A percentile compares a stretch with the other conserved stretches of the same genome.
Evolutionary conservation across 2,888 invertebrate species (phyloP).

Genomic region (Stratiomys singularior): DNA sequence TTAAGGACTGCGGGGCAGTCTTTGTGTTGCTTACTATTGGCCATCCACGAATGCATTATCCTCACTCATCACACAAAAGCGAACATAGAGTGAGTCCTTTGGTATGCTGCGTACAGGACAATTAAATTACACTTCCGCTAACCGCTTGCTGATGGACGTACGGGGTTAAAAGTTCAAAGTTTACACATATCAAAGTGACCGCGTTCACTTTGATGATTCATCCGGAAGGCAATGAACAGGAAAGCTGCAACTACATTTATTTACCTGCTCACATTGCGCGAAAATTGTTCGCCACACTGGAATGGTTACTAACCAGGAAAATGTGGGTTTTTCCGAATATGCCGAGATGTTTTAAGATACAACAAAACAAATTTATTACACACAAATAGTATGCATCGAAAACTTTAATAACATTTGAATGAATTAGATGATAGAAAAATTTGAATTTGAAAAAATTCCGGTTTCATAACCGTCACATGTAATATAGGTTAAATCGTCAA

Average conservation of each 20-base stretch:
- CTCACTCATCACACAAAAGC: not conserved
- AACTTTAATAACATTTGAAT: no score
- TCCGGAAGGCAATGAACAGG: not conserved
- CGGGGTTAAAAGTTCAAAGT: not conserved
- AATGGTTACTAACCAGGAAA: no score
- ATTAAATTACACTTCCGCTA: not conserved
- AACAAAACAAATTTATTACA: no score
- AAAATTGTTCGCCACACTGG: constrained; percentile 12
- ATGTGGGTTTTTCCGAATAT: constrained; percentile 8
- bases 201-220: constrained; percentile 18
- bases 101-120: not conserved
- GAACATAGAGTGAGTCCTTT: not conserved
- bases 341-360: no score
- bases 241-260: not conserved
- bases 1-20: not conserved
- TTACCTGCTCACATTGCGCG: constrained; percentile 10
- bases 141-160: not conserved
- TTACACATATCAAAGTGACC: constrained; percentile 8
- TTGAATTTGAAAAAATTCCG: no score
- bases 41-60: not conserved
- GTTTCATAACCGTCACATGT: no score
- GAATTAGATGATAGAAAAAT: no score
- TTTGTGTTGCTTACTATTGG: constrained; percentile 1
- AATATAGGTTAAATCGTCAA: no score
- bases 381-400: no score